These are phyloP conservation scores for Hedychridium roseum DNA, from an alignment of 2,888 invertebrate species.

Conservation along the genomic window DNA sequence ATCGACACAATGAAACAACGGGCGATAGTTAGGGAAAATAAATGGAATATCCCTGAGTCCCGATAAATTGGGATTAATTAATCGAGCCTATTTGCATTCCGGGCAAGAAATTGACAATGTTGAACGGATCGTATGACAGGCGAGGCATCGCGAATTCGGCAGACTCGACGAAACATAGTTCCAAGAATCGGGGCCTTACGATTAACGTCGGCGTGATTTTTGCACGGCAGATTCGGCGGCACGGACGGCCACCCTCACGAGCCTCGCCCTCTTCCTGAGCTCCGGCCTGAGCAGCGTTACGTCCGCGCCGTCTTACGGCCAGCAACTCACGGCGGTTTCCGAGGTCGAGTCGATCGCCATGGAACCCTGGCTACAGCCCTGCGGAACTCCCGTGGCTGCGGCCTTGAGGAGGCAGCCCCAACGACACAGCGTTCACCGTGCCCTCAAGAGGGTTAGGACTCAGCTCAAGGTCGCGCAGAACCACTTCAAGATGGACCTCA, in stretches of 20 bases:
- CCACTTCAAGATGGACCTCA: constrained; percentile 55
- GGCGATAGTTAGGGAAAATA: no score
- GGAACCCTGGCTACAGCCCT: constrained; percentile 59
- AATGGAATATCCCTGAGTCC: no score
- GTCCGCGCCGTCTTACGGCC: constrained; percentile 48
- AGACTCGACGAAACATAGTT: no score
- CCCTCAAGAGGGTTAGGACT: constrained; percentile 55
- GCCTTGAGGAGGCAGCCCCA: constrained; percentile 46
- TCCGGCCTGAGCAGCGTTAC: constrained; percentile 46
- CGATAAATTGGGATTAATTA: no score
- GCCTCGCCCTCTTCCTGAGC: constrained; percentile 56
- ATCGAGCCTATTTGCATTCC: no score
- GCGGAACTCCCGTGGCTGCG: constrained; percentile 52
- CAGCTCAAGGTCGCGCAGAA: constrained; percentile 59
- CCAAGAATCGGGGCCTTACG: no score
- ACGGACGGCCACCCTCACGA: constrained; percentile 57
- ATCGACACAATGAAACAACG: no score
- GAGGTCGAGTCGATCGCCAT: constrained; percentile 34
- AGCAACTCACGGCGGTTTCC: constrained; percentile 31
- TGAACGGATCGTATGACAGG: no score
- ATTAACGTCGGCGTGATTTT: no score
- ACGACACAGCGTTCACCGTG: constrained; percentile 53
- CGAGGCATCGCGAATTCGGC: no score
- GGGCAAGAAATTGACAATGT: no score
- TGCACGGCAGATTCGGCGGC: constrained; percentile 58